Evolutionary conservation across 2,888 invertebrate species (phyloP).

Genomic region (Phyto melanocephala): DNA sequence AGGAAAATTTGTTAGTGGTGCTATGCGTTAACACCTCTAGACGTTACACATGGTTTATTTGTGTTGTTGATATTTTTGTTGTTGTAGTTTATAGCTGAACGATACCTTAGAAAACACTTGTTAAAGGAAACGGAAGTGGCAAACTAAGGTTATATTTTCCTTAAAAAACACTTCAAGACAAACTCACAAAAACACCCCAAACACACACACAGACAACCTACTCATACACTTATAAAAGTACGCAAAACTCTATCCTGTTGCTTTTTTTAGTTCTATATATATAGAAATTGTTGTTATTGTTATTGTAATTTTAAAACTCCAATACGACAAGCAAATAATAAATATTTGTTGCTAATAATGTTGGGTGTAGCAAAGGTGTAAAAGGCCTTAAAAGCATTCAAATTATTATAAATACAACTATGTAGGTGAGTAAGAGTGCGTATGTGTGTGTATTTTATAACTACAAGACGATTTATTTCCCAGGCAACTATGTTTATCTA

Average conservation of each 20-base stretch:
- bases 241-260: conserved; percentile 54
- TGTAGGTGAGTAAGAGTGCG: background rate
- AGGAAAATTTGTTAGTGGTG: conserved; percentile 52
- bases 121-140: conserved; percentile 64
- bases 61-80: conserved; percentile 23
- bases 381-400: conserved; percentile 60
- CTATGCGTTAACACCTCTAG: conserved; percentile 61
- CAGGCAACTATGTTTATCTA: conserved; percentile 55
- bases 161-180: conserved; percentile 57
- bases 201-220: conserved; percentile 1
- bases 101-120: conserved; percentile 60
- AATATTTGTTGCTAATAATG: conserved; percentile 48
- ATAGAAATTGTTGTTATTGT: conserved; percentile 32
- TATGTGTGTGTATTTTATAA: conserved; percentile 33
- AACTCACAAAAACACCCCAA: background rate
- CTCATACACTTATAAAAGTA: too few species aligned
- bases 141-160: conserved; percentile 64
- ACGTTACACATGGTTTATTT: conserved; percentile 43
- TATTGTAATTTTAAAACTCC: conserved; percentile 43
- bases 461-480: conserved; percentile 68
- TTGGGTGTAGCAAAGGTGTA: conserved; percentile 49
- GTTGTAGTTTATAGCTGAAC: conserved; percentile 43
- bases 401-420: background rate
- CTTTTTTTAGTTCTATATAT: conserved; percentile 29
- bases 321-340: conserved; percentile 40